Percentiles rank a stretch among this genome's conserved stretches.
Evolutionary conservation across 92 coral and sea anemone species (phyloP).

Genomic region (Chrysogorgia sp.): DNA sequence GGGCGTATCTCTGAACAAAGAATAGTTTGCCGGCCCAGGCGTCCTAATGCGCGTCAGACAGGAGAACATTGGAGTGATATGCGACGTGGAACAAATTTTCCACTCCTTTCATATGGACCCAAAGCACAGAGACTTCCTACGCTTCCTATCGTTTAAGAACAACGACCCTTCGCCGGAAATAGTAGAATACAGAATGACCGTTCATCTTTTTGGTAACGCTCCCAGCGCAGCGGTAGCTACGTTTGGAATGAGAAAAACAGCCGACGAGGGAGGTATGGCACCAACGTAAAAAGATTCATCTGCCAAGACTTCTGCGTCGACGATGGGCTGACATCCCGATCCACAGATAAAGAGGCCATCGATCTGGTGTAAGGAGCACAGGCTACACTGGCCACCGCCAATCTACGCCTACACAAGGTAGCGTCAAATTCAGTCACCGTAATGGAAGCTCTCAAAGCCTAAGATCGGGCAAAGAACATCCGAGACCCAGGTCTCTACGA

Average conservation of each 20-base stretch:
- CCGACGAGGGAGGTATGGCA: slow-evolving; percentile 52
- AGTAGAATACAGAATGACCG: slow-evolving; percentile 42
- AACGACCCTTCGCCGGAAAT: slow-evolving; percentile 32
- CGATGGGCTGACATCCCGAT: slow-evolving; percentile 14
- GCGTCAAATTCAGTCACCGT: slow-evolving; percentile 65
- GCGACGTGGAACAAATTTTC: slow-evolving; percentile 61
- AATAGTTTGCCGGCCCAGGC: slow-evolving; percentile 44
- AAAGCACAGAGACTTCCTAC: slow-evolving; percentile 33
- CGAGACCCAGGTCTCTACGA: slow-evolving; percentile 61
- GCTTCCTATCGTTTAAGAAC: slow-evolving; percentile 52
- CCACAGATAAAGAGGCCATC: no score
- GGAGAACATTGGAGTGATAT: slow-evolving; percentile 8
- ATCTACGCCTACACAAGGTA: slow-evolving; percentile 66
- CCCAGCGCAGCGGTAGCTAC: slow-evolving; percentile 50
- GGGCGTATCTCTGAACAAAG: slow-evolving; percentile 44
- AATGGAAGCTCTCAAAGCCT: slow-evolving; percentile 67
- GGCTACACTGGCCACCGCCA: slow-evolving; percentile 62
- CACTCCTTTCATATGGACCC: slow-evolving; percentile 30
- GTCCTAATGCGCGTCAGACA: slow-evolving; percentile 44
- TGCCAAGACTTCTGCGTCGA: slow-evolving; percentile 7
- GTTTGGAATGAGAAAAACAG: slow-evolving; percentile 57
- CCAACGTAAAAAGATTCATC: no score
- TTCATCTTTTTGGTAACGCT: slow-evolving; percentile 49
- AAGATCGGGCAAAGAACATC: slow-evolving; percentile 61
- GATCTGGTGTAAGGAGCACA: no score